Conservation (phyloP, 2,888 invertebrate species). For the Aporophyla nigra region DNA sequence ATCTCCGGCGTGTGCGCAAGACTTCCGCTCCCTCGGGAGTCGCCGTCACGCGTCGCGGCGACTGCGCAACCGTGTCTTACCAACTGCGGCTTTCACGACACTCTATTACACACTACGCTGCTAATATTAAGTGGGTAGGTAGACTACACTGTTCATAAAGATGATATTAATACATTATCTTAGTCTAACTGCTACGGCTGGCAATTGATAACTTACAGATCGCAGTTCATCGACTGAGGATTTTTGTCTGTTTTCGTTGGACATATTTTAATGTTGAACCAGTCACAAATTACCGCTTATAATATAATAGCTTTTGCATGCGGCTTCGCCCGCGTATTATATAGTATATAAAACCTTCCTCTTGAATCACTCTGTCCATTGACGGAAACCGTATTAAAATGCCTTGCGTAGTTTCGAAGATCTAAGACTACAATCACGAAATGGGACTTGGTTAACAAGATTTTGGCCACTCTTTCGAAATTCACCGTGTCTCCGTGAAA, state of each 20-base stretch:
- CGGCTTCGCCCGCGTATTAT: too few species aligned
- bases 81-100: constrained; percentile 79
- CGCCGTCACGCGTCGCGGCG: constrained; percentile 82
- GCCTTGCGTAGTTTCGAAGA: too few species aligned
- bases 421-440: too few species aligned
- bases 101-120: constrained; percentile 44
- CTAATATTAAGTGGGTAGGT: constrained; percentile 55
- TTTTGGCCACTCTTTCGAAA: background rate
- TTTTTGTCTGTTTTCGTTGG: background rate
- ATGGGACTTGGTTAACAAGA: background rate
- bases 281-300: background rate
- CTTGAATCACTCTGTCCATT: too few species aligned
- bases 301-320: background rate
- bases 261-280: background rate
- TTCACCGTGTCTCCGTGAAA: background rate
- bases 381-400: too few species aligned
- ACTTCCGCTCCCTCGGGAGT: constrained; percentile 90
- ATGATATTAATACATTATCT: constrained; percentile 29
- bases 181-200: constrained; percentile 19
- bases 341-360: too few species aligned
- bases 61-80: constrained; percentile 78
- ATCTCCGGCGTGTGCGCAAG: constrained; percentile 88
- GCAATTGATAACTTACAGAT: constrained; percentile 29
- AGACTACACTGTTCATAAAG: constrained; percentile 17
- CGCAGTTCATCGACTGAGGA: background rate